A percentile compares a stretch with the other conserved stretches of the same genome.
phyloP scores from a whole-genome alignment of 2,797 vertebrate genomes.

The Diceros bicornis region DNA sequence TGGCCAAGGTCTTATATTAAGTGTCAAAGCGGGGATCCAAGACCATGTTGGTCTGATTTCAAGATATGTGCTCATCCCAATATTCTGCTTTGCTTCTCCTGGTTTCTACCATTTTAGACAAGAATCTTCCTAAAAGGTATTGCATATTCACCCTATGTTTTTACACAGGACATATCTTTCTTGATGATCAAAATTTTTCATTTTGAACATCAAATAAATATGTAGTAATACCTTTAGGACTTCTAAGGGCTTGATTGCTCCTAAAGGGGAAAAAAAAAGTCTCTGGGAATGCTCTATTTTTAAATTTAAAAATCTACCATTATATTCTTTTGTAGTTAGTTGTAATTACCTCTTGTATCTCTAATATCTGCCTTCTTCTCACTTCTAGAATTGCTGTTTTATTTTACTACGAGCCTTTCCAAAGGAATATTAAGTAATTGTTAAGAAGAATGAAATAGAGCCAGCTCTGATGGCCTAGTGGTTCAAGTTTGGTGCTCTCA shows the following conservation, averaged over 20 bases:
- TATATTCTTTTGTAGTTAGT: slow-evolving; percentile 20
- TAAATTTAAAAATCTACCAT: neutral
- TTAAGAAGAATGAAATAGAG: neutral
- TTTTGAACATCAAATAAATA: slow-evolving; percentile 42
- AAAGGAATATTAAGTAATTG: slow-evolving; percentile 10
- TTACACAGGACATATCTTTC: neutral
- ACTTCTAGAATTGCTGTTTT: slow-evolving; percentile 1
- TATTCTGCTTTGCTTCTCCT: neutral
- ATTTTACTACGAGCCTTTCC: slow-evolving; percentile 30
- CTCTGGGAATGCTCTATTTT: neutral
- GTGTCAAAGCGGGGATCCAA: slow-evolving; percentile 46
- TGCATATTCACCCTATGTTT: neutral
- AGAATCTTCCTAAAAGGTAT: neutral
- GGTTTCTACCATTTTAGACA: slow-evolving; percentile 46
- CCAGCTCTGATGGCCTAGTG: too few species aligned
- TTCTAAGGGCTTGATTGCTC: neutral
- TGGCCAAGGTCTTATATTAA: slow-evolving; percentile 46
- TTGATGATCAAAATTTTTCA: slow-evolving; percentile 14
- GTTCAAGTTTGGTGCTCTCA: too few species aligned
- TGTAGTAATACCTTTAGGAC: neutral
- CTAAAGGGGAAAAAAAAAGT: neutral
- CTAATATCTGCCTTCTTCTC: neutral
- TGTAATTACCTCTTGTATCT: neutral
- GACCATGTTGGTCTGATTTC: slow-evolving; percentile 59
- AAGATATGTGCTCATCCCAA: slow-evolving; percentile 44